Conservation (phyloP, 1,140 invertebrate genomes). For the Cotesia vestalis region DNA sequence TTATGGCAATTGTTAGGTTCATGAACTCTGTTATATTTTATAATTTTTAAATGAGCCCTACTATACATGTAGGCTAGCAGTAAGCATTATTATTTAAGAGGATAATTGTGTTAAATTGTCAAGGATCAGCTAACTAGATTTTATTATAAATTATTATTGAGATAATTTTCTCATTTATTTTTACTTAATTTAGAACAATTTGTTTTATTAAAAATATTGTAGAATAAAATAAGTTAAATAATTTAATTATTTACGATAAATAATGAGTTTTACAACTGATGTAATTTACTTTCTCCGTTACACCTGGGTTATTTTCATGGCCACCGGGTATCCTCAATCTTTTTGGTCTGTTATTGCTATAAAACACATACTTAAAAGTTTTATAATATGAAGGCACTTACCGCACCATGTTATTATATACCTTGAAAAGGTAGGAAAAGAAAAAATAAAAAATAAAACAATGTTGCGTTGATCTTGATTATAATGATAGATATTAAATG, state of each 20-base stretch:
- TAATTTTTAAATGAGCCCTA: slow-evolving; percentile 2
- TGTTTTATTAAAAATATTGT: too few species aligned
- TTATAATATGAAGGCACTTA: too few species aligned
- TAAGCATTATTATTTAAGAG: slow-evolving; percentile 23
- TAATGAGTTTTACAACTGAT: not conserved
- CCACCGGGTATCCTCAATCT: slow-evolving; percentile 4
- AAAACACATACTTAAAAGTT: too few species aligned
- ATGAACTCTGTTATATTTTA: slow-evolving; percentile 23
- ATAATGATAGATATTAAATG: too few species aligned
- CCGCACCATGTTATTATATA: too few species aligned
- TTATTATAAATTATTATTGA: too few species aligned
- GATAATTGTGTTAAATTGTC: slow-evolving; percentile 26
- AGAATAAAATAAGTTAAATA: not conserved
- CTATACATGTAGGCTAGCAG: slow-evolving; percentile 27
- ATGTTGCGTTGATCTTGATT: too few species aligned
- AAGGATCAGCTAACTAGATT: slow-evolving; percentile 18
- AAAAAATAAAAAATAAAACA: too few species aligned
- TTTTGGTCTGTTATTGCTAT: too few species aligned
- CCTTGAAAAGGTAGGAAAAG: too few species aligned
- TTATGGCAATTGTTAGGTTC: not conserved
- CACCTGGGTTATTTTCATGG: slow-evolving; percentile 9
- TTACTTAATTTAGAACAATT: too few species aligned
- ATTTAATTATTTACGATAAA: not conserved
- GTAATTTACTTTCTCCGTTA: slow-evolving; percentile 32
- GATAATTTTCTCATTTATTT: too few species aligned